Evolutionary conservation across 2,888 invertebrate genomes (phyloP).

Genomic region (Vandiemenella viatica): DNA sequence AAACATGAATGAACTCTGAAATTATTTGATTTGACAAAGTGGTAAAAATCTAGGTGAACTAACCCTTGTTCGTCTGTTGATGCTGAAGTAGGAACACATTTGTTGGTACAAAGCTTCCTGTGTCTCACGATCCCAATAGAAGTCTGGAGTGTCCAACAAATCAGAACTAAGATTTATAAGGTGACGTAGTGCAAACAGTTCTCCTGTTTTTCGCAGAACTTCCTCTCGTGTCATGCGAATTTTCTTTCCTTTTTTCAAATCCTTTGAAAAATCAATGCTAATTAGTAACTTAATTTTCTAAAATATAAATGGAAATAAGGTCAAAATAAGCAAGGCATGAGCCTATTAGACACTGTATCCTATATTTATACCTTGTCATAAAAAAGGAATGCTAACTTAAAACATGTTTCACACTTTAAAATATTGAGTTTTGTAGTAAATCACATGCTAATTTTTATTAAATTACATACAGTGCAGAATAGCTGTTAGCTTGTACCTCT

Average conservation of each 20-base stretch:
- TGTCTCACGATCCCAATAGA: conserved; percentile 93
- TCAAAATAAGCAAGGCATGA: too few species aligned
- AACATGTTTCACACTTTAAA: too few species aligned
- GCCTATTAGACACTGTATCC: too few species aligned
- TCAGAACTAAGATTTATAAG: conserved; percentile 87
- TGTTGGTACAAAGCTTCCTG: conserved; percentile 72
- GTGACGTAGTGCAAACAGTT: conserved; percentile 77
- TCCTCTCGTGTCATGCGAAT: conserved; percentile 54
- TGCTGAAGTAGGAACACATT: conserved; percentile 70
- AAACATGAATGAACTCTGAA: too few species aligned
- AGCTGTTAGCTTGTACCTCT: too few species aligned
- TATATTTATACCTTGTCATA: too few species aligned
- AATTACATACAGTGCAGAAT: too few species aligned
- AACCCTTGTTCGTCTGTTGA: conserved; percentile 68
- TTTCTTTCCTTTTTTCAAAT: conserved; percentile 57
- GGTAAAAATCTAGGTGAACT: conserved; percentile 13
- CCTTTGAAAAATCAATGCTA: conserved; percentile 27
- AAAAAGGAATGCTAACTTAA: too few species aligned
- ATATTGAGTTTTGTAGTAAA: too few species aligned
- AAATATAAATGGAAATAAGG: too few species aligned
- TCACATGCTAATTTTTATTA: too few species aligned
- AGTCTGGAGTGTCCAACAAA: conserved; percentile 86
- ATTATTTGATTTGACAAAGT: too few species aligned
- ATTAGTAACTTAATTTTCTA: not conserved
- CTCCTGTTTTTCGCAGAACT: conserved; percentile 66